Percentiles rank a stretch among this genome's conserved stretches.
phyloP scores from a whole-genome alignment of 2,113 vertebrate genomes.

The Ceyx cyanopectus region DNA sequence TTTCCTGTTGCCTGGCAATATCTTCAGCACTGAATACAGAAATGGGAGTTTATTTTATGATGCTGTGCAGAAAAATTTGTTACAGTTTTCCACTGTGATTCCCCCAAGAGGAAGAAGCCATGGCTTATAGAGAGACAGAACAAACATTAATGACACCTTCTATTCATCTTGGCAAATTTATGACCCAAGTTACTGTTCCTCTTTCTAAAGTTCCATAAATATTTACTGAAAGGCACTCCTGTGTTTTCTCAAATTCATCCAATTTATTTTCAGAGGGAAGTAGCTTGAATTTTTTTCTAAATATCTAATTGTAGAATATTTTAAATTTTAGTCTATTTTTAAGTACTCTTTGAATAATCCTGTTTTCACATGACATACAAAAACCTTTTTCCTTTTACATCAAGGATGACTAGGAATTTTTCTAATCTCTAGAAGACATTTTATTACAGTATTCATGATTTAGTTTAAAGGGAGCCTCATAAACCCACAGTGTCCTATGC shows the following conservation, averaged over 20 bases:
- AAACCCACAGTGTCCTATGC: accelerated
- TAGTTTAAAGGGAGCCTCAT: background rate
- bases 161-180: constrained; percentile 40
- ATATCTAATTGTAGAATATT: background rate
- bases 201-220: constrained; percentile 18
- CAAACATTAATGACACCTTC: constrained; percentile 17
- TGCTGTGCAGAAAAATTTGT: constrained; percentile 47
- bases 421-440: background rate
- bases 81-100: constrained; percentile 58
- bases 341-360: background rate
- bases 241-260: constrained; percentile 9
- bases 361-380: background rate
- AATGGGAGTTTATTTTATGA: constrained; percentile 51
- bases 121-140: constrained; percentile 1
- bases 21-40: background rate
- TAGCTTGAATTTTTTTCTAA: background rate
- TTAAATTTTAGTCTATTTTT: background rate
- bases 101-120: constrained; percentile 36
- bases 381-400: background rate
- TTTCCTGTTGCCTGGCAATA: constrained; percentile 63
- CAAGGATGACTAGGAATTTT: background rate
- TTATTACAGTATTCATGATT: background rate
- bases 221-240: background rate
- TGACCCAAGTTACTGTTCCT: constrained; percentile 44
- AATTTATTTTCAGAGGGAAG: background rate